phyloP scores from a whole-genome alignment of 2,113 vertebrate genomes.

The Mus pahari region DNA sequence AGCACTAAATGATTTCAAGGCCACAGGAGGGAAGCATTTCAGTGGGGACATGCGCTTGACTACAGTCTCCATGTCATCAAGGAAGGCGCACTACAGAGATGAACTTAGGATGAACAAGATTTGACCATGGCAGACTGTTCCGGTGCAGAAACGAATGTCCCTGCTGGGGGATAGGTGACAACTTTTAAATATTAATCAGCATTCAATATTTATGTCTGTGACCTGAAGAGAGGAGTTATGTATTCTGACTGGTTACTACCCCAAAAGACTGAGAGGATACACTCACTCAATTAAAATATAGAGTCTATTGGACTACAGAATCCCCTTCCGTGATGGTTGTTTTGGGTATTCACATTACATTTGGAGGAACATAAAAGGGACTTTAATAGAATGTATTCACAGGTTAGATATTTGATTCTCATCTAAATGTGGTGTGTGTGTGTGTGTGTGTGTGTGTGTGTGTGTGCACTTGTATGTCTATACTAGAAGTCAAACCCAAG shows the following conservation, averaged over 20 bases:
- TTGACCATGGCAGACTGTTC: neutral
- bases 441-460: neutral
- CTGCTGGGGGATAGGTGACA: conserved; percentile 56
- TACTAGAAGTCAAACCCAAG: neutral
- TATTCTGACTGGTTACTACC: conserved; percentile 66
- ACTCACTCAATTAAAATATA: conserved; percentile 37
- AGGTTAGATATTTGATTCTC: neutral
- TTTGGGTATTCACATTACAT: neutral
- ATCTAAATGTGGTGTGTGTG: neutral
- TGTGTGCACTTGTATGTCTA: no score
- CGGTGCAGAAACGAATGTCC: neutral
- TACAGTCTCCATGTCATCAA: conserved; percentile 48
- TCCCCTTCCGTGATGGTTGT: neutral
- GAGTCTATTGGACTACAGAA: neutral
- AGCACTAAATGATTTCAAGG: neutral
- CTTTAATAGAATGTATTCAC: conserved; percentile 20
- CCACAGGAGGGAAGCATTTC: neutral
- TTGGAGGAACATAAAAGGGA: conserved; percentile 32
- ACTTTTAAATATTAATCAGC: conserved; percentile 71
- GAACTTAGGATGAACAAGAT: neutral
- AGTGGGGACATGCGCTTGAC: conserved; percentile 24
- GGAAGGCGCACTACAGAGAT: conserved; percentile 53
- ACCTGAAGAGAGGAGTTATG: conserved; percentile 52
- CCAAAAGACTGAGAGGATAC: conserved; percentile 39
- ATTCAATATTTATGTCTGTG: conserved; percentile 62